Conservation (phyloP, 2,113 vertebrate species). For the Scatophagus argus region DNA sequence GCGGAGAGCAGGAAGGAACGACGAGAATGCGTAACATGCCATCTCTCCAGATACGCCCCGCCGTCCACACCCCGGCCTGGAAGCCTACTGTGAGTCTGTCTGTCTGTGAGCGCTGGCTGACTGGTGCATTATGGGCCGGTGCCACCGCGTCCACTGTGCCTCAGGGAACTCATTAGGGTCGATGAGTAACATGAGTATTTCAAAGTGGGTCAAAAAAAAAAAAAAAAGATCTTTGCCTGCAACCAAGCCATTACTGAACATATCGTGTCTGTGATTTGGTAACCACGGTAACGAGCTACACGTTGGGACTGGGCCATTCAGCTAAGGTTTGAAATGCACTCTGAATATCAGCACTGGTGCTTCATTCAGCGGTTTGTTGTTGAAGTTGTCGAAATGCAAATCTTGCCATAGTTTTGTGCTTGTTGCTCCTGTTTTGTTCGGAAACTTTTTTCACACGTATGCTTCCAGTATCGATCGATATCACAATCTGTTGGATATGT, state of each 20-base stretch:
- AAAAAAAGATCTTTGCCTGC: slow-evolving; percentile 65
- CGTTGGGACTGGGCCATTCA: neutral
- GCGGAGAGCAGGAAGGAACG: slow-evolving; percentile 39
- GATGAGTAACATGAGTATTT: slow-evolving; percentile 66
- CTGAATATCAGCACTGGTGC: neutral
- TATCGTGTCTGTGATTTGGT: slow-evolving; percentile 46
- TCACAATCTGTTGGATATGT: too few species aligned
- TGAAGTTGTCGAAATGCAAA: neutral
- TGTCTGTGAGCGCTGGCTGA: slow-evolving; percentile 42
- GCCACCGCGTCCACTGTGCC: slow-evolving; percentile 47
- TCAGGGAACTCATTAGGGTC: slow-evolving; percentile 63
- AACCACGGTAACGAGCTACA: slow-evolving; percentile 40
- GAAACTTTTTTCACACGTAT: too few species aligned
- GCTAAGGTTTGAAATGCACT: neutral
- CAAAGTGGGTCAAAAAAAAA: slow-evolving; percentile 63
- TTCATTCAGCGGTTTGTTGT: neutral
- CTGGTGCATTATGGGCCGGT: slow-evolving; percentile 33
- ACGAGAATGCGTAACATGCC: slow-evolving; percentile 46
- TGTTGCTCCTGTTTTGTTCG: too few species aligned
- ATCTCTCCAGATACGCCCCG: slow-evolving; percentile 36
- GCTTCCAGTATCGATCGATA: too few species aligned
- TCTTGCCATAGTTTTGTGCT: neutral
- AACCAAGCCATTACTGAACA: slow-evolving; percentile 23
- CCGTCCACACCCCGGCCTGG: neutral
- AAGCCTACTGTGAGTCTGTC: slow-evolving; percentile 18